phyloP scores from a whole-genome alignment of 2,113 vertebrate genomes.

The Lichenostomus cassidix region DNA sequence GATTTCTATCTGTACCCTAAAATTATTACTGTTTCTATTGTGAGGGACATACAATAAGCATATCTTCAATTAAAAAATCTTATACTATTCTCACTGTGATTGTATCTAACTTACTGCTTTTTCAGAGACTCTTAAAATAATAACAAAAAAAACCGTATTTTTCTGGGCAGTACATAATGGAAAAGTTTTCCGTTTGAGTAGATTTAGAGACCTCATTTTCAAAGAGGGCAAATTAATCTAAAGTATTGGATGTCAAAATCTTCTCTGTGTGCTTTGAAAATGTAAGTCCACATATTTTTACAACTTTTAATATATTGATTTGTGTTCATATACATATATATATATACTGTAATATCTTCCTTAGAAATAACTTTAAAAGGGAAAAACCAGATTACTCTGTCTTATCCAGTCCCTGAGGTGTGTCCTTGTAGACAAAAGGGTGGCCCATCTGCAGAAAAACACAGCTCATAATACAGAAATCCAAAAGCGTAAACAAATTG shows the following conservation, averaged over 20 bases:
- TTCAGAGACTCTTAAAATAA: background rate
- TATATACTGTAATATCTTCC: background rate
- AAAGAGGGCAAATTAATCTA: background rate
- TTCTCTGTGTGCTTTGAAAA: background rate
- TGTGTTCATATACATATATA: background rate
- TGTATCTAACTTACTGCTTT: background rate
- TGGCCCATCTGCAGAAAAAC: background rate
- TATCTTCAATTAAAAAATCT: background rate
- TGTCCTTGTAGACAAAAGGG: background rate
- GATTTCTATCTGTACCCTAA: background rate
- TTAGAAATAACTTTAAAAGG: background rate
- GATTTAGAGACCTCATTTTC: background rate
- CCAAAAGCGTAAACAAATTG: background rate
- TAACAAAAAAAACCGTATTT: accelerated
- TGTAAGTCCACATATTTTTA: background rate
- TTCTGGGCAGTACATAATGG: background rate
- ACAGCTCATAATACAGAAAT: background rate
- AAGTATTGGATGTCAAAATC: background rate
- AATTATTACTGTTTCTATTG: background rate
- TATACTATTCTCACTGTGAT: background rate
- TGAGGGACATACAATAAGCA: background rate
- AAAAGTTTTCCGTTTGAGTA: background rate
- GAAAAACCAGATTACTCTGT: background rate
- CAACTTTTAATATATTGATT: background rate
- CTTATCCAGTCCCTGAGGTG: background rate